Base-by-base conservation (phyloP, 2,888 invertebrate species). In the Buathra laborator region DNA sequence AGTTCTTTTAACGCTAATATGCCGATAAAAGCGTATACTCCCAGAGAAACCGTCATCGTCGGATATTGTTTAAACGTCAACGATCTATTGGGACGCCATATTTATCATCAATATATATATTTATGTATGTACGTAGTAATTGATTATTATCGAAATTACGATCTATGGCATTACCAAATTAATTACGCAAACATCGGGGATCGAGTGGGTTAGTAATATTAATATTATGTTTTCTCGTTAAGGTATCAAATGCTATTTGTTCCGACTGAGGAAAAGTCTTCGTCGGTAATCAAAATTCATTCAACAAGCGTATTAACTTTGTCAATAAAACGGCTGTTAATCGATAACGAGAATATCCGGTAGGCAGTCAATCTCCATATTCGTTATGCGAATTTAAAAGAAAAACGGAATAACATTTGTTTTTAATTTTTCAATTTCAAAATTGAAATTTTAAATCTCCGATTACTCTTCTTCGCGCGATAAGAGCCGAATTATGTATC, bases 41-140 rank as follows among this genome's bases (percentile, higher is more conserved):
- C 80, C 66, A 72, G 71, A 79, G 43, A 76, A 84, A 70, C 80
- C 62, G 37, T 9, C 66, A 71, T 76, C 56, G 24, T 80, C 71
- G 71, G 80, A 76, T 71, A 76, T 75, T 56, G 16, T 51, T 72
- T 48, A 75, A 64, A 14, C 48, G 66, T 71, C 24, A 75, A 79
- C 79, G 79, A 74, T 72, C 70, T 80, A 71, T 72, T 37, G 59
- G 80, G 71, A 72, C 51, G 56, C 59, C 48, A 32, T 43, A 37
- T 37, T 37, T 37, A 37, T 37, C 37, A 37, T 7, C 37, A 9
- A 7, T 37, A 37, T 37, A 44, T 46, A 48, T 81, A 62, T 44
- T 44, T 10, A 44, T 44, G 19, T 10, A 44, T 44, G 19, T 24
- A 24, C 24, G 24, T 24, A 24, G 53, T 76, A 44, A 67, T 71